phyloP scores from a whole-genome alignment of 2,113 vertebrate genomes.

The Ibidorhyncha struthersii region DNA sequence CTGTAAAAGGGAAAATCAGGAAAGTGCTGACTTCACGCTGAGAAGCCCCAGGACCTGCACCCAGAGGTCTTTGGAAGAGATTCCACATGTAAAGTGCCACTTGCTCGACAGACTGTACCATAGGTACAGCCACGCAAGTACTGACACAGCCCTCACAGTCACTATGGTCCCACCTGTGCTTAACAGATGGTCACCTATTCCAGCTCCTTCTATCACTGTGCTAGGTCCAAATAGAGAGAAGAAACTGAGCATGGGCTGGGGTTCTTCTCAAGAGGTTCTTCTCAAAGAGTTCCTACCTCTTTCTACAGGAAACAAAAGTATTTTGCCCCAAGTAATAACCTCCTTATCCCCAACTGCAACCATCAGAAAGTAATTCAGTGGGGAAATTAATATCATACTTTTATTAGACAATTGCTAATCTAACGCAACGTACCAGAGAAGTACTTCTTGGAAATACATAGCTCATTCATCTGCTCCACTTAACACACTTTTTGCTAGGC shows the following conservation, averaged over 20 bases:
- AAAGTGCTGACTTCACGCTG: rapidly evolving
- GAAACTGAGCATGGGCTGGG: background rate
- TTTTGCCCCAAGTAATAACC: background rate
- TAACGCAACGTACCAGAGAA: background rate
- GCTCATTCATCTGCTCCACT: background rate
- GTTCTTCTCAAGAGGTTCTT: background rate
- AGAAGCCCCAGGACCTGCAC: background rate
- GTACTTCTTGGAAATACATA: background rate
- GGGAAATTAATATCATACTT: background rate
- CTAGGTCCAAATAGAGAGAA: background rate
- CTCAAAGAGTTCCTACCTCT: background rate
- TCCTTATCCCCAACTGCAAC: background rate
- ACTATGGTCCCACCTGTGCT: background rate
- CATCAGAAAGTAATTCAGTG: background rate
- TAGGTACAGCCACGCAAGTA: background rate
- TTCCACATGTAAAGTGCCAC: background rate
- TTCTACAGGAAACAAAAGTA: background rate
- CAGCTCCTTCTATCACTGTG: background rate
- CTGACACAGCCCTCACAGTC: background rate
- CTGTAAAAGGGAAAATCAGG: background rate
- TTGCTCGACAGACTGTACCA: background rate
- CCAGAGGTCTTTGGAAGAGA: background rate
- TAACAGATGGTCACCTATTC: background rate
- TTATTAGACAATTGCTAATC: background rate
- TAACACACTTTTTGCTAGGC: background rate